Evolutionary conservation across 2,113 vertebrate genomes (phyloP).

Genomic region (Halcyon malimbica): DNA sequence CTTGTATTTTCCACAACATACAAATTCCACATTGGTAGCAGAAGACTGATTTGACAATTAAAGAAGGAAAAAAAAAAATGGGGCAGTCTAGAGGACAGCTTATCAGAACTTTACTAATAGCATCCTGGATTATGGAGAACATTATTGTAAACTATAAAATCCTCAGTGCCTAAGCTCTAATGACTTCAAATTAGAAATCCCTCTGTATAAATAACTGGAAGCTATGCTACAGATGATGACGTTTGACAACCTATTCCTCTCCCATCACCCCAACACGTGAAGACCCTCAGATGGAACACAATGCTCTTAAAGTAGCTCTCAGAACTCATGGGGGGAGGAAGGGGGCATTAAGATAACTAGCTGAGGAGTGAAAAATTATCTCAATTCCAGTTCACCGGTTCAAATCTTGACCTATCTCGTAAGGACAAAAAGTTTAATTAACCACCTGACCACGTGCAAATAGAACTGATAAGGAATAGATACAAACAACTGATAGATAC

Average conservation of each 20-base stretch:
- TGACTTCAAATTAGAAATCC: background rate
- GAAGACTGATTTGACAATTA: background rate
- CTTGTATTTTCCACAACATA: background rate
- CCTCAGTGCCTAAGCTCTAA: background rate
- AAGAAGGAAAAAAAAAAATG: background rate
- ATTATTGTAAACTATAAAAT: background rate
- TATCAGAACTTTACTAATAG: constrained; percentile 40
- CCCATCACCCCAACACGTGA: background rate
- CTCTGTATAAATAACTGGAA: background rate
- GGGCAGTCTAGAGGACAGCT: background rate
- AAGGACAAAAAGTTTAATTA: background rate
- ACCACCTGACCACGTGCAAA: background rate
- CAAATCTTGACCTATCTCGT: background rate
- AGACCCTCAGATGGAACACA: background rate
- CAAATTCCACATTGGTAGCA: background rate
- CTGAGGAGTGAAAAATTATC: background rate
- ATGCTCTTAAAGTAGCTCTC: background rate
- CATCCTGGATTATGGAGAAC: constrained; percentile 24
- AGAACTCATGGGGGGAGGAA: background rate
- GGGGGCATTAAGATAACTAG: background rate
- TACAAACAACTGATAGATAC: background rate
- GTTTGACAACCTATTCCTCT: background rate
- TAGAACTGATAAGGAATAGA: background rate
- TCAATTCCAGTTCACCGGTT: background rate
- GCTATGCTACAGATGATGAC: background rate